Base-by-base conservation (phyloP, 2,113 vertebrate genomes). In the Myiozetetes cayanensis region DNA sequence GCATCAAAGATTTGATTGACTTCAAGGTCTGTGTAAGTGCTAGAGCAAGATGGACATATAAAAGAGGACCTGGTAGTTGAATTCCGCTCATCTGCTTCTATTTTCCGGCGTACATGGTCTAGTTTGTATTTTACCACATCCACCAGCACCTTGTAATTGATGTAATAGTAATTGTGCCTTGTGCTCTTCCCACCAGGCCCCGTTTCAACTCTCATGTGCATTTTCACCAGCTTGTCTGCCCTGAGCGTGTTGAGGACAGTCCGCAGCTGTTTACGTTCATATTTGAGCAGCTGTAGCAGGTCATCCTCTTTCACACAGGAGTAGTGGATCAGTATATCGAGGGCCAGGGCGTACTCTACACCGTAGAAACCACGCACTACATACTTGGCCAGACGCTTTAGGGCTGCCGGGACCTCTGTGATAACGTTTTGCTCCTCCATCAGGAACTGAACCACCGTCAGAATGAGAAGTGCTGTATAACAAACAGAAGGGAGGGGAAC, bases 101-200 rank as follows among this genome's bases (percentile, higher is more conserved):
- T 98, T 85, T 97, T 97, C 39, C 61, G 72, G 31, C 97, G 97
- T 2, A 98, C 1, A 0, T 96, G 94, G 46, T 98, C 97, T 75
- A 98, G 93, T 88, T 97, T 97, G 61, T 97, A 98, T 50, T 96
- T 98, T 6, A 97, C 84, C 35, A 98, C 96, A 41, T 98, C 94
- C 74, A 98, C 97, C 50, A 98, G 90, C 73, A 97, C 90, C 74
- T 98, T 98, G 90, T 97, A 98, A 25, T 97, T 97, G 70, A 98
- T 97, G 52, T 98, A 97, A 11, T 98, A 98, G 85, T 96, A 98
- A 43, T 95, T 97, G 53, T 97, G 93, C 62, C 95, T 95, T 0
- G 47, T 97, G 87, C 96, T 97, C 63, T 96, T 97, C 37, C 97
- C 97, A 0, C 85, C 93, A 2, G 96, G 77, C 30, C 84, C 96